Percentiles rank a stretch among this genome's conserved stretches.
Evolutionary conservation across 1,140 invertebrate species (phyloP).

Genomic region (Achatina immaculata): DNA sequence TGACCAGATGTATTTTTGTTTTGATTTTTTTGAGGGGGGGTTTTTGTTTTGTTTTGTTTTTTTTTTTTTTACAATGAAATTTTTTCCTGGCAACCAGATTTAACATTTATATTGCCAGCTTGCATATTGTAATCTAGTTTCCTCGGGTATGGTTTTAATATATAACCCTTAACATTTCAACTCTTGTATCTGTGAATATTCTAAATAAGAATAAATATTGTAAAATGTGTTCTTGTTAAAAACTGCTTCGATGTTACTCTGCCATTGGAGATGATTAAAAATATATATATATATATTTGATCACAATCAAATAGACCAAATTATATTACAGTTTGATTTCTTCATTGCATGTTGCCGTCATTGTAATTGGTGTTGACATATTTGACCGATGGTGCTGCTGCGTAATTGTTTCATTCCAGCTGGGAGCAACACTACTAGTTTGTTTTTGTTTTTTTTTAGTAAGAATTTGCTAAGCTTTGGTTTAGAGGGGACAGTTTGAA

Average conservation of each 20-base stretch:
- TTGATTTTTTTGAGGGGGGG: no score
- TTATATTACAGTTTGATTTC: neutral
- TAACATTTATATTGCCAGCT: no score
- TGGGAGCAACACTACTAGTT: no score
- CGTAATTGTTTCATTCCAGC: neutral
- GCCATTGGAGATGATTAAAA: neutral
- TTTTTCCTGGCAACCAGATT: no score
- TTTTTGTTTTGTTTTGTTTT: no score
- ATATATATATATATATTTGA: neutral
- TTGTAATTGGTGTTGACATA: neutral
- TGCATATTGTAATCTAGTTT: neutral
- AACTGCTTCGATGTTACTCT: neutral
- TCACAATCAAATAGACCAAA: neutral
- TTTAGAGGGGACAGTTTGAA: no score
- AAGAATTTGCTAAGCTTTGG: no score
- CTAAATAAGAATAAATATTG: neutral
- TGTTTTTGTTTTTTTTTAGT: no score
- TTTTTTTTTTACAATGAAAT: no score
- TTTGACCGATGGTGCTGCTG: neutral
- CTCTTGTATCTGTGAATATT: neutral
- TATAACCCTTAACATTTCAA: neutral
- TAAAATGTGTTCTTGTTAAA: neutral
- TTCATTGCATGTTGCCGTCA: neutral
- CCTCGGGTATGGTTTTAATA: neutral
- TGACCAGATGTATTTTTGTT: no score